Evolutionary conservation across 2,797 vertebrate species (phyloP), one percentile per base, ranked within the genome.

Genomic region (Melanotaenia nigrans): DNA sequence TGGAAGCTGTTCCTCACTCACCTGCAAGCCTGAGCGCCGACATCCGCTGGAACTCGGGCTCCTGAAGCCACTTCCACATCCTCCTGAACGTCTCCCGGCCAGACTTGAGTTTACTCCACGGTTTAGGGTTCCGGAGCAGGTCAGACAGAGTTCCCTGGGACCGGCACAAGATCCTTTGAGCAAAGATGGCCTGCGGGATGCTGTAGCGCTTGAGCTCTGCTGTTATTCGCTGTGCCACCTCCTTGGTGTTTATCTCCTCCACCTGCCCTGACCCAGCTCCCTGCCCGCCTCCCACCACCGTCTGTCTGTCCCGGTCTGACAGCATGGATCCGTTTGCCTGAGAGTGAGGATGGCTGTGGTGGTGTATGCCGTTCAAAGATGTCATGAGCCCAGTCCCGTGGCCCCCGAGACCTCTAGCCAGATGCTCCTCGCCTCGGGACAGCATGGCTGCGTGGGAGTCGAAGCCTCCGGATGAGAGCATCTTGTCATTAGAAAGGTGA

Each of bases 41-140:
- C 97, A 99, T 99, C 87, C 97, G 94, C 93, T 99, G 97, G 91
- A 99, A 99, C 91, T 99, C 97, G 0, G 97, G 97, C 89, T 98
- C 97, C 89, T 99, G 97, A 63, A 99, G 95, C 97, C 97, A 99
- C 93, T 98, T 99, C 97, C 97, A 99, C 97, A 99, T 99, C 93
- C 97, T 95, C 78, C 97, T 94, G 94, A 99, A 99, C 75, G 97
- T 99, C 95, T 99, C 97, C 22, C 97, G 95, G 73, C 97, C 97
- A 0, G 97, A 99, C 92, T 99, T 99, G 90, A 99, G 97, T 93
- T 99, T 99, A 95, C 97, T 97, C 97, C 97, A 99, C 65, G 97
- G 97, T 92, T 99, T 99, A 90, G 97, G 97, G 87, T 99, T 99
- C 82, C 97, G 91, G 90, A 99, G 96, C 85, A 99, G 96, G 92